phyloP scores from a whole-genome alignment of 2,888 invertebrate genomes.

The Polietes domitor region DNA sequence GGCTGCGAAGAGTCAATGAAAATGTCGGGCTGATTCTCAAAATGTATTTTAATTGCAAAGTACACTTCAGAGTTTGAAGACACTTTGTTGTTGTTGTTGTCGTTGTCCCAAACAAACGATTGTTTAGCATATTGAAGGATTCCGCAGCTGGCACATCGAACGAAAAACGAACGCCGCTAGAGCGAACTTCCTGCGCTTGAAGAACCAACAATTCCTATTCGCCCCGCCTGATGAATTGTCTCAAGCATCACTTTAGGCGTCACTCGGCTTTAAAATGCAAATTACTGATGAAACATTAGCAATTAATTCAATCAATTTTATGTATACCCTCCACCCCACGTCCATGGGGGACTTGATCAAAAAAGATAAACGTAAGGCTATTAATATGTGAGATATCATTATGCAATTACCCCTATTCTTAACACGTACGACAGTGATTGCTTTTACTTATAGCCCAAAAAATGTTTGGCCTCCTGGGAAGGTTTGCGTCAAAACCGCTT shows the following conservation, averaged over 20 bases:
- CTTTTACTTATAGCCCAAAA: too few relatives aligned
- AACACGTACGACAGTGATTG: too few relatives aligned
- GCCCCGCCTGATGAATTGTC: constrained; percentile 2
- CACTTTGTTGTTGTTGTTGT: not conserved
- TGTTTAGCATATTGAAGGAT: constrained; percentile 20
- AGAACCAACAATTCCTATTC: not conserved
- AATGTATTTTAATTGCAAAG: constrained; percentile 62
- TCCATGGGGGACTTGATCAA: too few relatives aligned
- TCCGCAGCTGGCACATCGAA: not conserved
- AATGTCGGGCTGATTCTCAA: constrained; percentile 1
- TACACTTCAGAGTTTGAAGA: constrained; percentile 59
- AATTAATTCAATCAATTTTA: too few relatives aligned
- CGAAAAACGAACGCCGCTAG: not conserved
- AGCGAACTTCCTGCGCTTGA: constrained; percentile 16
- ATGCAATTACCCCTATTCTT: too few relatives aligned
- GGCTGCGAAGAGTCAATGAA: constrained; percentile 50
- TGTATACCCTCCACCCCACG: too few relatives aligned
- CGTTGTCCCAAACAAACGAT: not conserved
- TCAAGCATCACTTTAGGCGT: not conserved
- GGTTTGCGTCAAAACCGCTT: too few relatives aligned
- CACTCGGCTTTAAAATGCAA: not conserved
- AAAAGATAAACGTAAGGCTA: too few relatives aligned
- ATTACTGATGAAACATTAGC: too few relatives aligned
- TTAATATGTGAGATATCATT: too few relatives aligned
- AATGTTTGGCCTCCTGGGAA: too few relatives aligned